Evolutionary conservation across 2,797 vertebrate genomes (phyloP).

Genomic region (Semaprochilodus insignis): DNA sequence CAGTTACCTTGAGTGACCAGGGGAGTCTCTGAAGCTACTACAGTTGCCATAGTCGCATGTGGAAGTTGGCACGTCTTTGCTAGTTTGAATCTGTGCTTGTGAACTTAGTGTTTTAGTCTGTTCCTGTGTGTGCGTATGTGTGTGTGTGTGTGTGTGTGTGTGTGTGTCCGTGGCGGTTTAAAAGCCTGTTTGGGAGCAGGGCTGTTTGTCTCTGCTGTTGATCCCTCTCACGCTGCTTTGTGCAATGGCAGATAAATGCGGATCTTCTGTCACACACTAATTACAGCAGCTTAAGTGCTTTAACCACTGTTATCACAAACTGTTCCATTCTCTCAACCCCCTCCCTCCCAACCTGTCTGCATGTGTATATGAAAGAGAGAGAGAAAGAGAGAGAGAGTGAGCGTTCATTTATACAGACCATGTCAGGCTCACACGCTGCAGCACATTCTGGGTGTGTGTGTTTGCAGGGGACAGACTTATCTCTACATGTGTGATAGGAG

Average conservation of each 20-base stretch:
- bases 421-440: conserved; percentile 21
- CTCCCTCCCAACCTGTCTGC: conserved; percentile 17
- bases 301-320: conserved; percentile 82
- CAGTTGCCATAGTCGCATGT: neutral
- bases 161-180: conserved; percentile 41
- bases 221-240: conserved; percentile 72
- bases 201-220: conserved; percentile 65
- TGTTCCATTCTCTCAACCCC: conserved; percentile 64
- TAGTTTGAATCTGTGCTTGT: conserved; percentile 1
- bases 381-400: conserved; percentile 21
- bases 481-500: conserved; percentile 52
- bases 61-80: conserved; percentile 6
- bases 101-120: conserved; percentile 1
- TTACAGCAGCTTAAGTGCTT: conserved; percentile 86
- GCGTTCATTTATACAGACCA: conserved; percentile 29
- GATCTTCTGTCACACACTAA: conserved; percentile 83
- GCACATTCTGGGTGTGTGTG: conserved; percentile 49
- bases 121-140: conserved; percentile 59
- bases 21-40: neutral
- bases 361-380: conserved; percentile 28
- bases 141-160: conserved; percentile 60
- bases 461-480: conserved; percentile 47
- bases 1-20: neutral
- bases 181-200: conserved; percentile 59
- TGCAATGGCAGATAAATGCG: conserved; percentile 81